Base-by-base conservation (phyloP, 2,113 vertebrate genomes). In the Bubo blakistoni region DNA sequence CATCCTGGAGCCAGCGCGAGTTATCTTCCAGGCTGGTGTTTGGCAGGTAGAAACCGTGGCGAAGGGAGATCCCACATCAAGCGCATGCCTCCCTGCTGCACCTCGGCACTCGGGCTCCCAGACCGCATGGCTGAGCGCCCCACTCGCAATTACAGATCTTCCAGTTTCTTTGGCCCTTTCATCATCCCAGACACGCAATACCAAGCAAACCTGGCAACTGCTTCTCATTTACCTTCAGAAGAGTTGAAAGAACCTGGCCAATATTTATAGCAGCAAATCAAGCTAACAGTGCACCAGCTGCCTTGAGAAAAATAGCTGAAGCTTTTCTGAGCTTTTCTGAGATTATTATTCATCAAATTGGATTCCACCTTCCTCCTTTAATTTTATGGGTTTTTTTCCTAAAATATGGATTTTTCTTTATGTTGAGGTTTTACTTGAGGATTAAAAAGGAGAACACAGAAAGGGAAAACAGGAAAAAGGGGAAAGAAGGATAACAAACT, bases 231-330 rank as follows among this genome's bases (percentile, higher is more conserved):
- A 74, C 91, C 91, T 88, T 94, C 90, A 76, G 80, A 84, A 84
- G 81, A 86, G 65, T 46, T 93, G 86, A 92, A 92, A 93, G 85
- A 86, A 81, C 74, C 88, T 91, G 77, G 84, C 32, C 84, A 95
- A 20, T 79, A 89, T 92, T 95, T 94, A 92, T 17, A 87, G 86
- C 81, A 96, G 95, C 86, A 78, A 52, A 91, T 40, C 63, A 55
- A 69, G 77, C 61, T 40, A n/a, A 63, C 8, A 83, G 59, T 27
- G 40, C 62, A 72, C 34, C 1, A 9, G 24, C 67, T 82, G 91
- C 86, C 81, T 86, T 72, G 69, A 81, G 88, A 91, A 93, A 91
- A 96, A 95, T 11, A 93, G 88, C 72, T 86, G 88, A 90, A 80
- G 82, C 44, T 95, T 90, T 89, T 65, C 92, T 29, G 66, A 91